Evolutionary conservation across 2,888 invertebrate genomes (phyloP).

Genomic region (Chloromyia formosa): DNA sequence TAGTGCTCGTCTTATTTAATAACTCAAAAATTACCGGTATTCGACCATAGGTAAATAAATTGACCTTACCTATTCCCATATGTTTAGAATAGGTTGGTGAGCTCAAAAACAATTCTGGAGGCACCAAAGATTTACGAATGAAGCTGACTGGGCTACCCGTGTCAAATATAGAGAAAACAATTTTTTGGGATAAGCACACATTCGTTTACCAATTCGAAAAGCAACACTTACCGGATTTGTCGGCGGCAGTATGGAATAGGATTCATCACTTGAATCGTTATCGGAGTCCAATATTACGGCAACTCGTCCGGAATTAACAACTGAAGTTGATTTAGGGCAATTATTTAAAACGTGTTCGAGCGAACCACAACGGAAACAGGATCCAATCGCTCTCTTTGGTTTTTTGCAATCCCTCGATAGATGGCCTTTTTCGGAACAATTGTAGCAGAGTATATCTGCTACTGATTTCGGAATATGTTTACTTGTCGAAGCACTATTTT

Average conservation of each 20-base stretch:
- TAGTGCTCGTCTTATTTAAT: too few species aligned
- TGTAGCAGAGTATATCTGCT: background rate
- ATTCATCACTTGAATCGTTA: background rate
- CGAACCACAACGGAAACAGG: background rate
- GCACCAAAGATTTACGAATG: too few species aligned
- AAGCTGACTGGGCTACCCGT: background rate
- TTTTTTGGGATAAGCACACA: constrained; percentile 1
- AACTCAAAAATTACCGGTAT: too few species aligned
- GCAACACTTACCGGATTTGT: constrained; percentile 4
- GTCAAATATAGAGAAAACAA: background rate
- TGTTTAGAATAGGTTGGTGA: too few species aligned
- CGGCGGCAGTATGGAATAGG: background rate
- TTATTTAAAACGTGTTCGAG: background rate
- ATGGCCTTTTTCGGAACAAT: background rate
- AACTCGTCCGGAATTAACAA: background rate
- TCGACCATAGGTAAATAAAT: too few species aligned
- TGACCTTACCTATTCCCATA: too few species aligned
- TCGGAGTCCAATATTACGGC: background rate
- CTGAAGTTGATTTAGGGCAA: background rate
- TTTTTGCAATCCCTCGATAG: background rate
- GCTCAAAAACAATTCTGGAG: too few species aligned
- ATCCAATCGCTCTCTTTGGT: background rate
- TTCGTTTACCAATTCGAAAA: constrained; percentile 6
- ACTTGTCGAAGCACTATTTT: background rate
- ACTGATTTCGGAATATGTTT: background rate